These are phyloP conservation scores for Lepus oiostolus DNA, from an alignment of 2,797 vertebrate species.

Conservation along the genomic window DNA sequence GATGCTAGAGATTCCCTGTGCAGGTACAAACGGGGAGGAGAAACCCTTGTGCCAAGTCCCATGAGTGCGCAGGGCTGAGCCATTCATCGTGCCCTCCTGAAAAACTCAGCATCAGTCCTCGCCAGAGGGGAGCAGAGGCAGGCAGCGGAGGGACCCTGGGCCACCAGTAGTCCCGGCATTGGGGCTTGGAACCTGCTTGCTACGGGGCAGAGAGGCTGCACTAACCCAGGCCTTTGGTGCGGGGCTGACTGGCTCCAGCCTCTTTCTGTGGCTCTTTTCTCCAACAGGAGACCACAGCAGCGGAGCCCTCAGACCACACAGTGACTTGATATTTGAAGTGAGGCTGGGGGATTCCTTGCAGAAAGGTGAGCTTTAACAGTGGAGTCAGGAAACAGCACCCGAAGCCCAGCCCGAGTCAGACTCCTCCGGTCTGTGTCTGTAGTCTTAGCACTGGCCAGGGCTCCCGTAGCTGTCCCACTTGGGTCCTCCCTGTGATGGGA, in stretches of 20 bases:
- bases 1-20: background rate
- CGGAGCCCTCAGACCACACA: background rate
- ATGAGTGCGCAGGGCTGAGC: accelerated
- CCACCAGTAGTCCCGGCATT: background rate
- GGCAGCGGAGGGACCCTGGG: background rate
- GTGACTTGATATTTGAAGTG: background rate
- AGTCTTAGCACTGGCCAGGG: background rate
- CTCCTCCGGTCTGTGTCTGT: background rate
- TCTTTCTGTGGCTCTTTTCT: background rate
- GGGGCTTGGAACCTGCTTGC: background rate
- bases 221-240: background rate
- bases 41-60: background rate
- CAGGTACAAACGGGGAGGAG: background rate
- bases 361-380: background rate
- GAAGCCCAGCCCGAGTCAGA: background rate
- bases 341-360: background rate
- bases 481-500: background rate
- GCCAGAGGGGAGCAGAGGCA: background rate
- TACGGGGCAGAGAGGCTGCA: background rate
- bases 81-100: background rate
- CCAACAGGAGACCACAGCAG: background rate
- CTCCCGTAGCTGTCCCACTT: accelerated
- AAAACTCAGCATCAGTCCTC: background rate
- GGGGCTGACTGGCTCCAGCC: background rate
- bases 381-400: background rate